phyloP scores from a whole-genome alignment of 2,888 invertebrate genomes.

The Drepana falcataria region DNA sequence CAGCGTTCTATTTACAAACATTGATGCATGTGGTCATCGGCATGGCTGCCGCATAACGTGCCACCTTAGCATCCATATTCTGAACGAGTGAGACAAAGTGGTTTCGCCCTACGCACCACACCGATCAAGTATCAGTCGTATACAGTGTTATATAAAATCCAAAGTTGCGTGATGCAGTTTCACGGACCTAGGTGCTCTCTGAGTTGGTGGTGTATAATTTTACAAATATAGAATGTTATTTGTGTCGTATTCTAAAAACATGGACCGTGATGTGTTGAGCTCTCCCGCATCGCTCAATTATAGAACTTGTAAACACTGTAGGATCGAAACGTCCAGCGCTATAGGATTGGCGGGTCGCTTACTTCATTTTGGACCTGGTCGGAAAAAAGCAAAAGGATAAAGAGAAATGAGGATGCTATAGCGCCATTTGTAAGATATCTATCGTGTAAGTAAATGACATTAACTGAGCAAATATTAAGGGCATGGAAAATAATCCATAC shows the following conservation, averaged over 20 bases:
- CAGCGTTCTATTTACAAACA: slow-evolving; percentile 76
- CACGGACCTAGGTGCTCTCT: slow-evolving; percentile 50
- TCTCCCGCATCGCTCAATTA: slow-evolving; percentile 78
- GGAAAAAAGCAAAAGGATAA: slow-evolving; percentile 36
- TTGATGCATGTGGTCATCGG: slow-evolving; percentile 78
- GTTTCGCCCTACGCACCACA: slow-evolving; percentile 20
- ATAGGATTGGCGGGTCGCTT: slow-evolving; percentile 35
- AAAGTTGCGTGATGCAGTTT: slow-evolving; percentile 29
- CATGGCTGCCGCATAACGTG: slow-evolving; percentile 73
- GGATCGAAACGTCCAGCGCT: slow-evolving; percentile 47
- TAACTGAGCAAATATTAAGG: slow-evolving; percentile 6
- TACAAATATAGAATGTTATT: slow-evolving; percentile 78
- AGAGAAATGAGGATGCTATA: slow-evolving; percentile 40
- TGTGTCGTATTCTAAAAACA: slow-evolving; percentile 79
- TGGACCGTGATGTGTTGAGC: slow-evolving; percentile 77
- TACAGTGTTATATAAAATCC: slow-evolving; percentile 29
- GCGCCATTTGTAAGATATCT: slow-evolving; percentile 53
- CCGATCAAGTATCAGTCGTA: slow-evolving; percentile 35
- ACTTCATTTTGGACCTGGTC: slow-evolving; percentile 36
- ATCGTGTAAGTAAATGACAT: slow-evolving; percentile 12
- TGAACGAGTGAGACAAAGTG: slow-evolving; percentile 53
- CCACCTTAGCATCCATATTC: slow-evolving; percentile 65
- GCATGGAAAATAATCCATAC: no score
- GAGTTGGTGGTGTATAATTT: slow-evolving; percentile 70
- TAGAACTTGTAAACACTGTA: slow-evolving; percentile 66